Evolutionary conservation across 1,140 invertebrate genomes (phyloP), one percentile per base, ranked within the genome.

Genomic region (Gonioctena quinquepunctata): DNA sequence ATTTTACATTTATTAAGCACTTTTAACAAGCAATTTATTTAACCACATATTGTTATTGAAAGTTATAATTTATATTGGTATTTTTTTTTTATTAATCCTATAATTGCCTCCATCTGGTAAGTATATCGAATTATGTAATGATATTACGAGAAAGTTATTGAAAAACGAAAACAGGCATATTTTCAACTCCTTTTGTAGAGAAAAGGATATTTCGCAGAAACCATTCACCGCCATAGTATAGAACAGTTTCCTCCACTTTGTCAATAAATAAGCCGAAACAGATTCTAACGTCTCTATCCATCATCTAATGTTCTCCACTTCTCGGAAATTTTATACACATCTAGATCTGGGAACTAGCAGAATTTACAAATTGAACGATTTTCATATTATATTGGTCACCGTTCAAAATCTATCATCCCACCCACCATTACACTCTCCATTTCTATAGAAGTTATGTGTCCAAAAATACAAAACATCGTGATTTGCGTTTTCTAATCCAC

Each of bases 1-100:
- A 80, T 76, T 78, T 80, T 78, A 78, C 77, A 79, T 79, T 79
- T 81, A 80, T 81, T 80, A 81, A 81, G 79, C 79, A 81, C 74
- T 79, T 77, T 77, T 79, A 81, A 81, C 78, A 81, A 81, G 79
- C 79, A 71, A 69, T 77, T 79, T n/a, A n/a, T n/a, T n/a, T 71
- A 71, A 66, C 72, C 71, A 72, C 69, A 70, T 73, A 72, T 68
- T 69, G 70, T 68, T 71, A 75, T 76, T 70, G 71, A 76, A 71
- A 61, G 70, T 75, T 76, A 75, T 67, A 72, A 72, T 73, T 76
- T 73, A 54, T 52, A 66, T 54, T 66, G 48, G 61, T 66, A 66
- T 66, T 54, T 56, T 65, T n/a, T n/a, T 33, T 11, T 54, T 54
- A 66, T 66, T 66, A 66, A n/a, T 54, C 71, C 68, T 79, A 76